A percentile compares a stretch with the other conserved stretches of the same genome.
phyloP scores from a whole-genome alignment of 2,113 vertebrate genomes.

The Vulpes vulpes region DNA sequence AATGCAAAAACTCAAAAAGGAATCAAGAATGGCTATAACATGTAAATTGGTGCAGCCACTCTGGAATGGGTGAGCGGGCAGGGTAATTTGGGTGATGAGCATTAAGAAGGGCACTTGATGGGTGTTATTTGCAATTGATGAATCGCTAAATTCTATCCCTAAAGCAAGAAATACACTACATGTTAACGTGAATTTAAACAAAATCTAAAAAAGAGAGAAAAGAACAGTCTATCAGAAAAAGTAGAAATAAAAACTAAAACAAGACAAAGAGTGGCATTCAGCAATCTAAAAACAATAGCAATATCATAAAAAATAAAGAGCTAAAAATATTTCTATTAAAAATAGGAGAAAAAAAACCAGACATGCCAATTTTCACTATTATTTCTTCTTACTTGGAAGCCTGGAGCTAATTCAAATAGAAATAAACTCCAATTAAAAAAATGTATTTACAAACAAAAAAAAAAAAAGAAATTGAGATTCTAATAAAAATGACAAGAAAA shows the following conservation, averaged over 20 bases:
- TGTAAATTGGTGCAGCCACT: background rate
- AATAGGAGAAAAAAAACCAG: background rate
- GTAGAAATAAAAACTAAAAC: background rate
- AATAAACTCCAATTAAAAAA: no score
- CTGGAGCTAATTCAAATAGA: background rate
- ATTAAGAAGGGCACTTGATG: no score
- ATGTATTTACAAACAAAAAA: background rate
- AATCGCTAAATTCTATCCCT: background rate
- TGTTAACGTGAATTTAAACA: background rate
- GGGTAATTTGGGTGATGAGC: no score
- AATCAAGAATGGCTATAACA: background rate
- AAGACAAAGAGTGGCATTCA: background rate
- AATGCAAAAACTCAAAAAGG: background rate
- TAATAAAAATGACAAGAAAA: background rate
- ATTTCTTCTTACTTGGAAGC: slow-evolving; percentile 38
- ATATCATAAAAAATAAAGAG: slow-evolving; percentile 20
- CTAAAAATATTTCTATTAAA: slow-evolving; percentile 14
- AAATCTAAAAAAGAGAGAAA: background rate
- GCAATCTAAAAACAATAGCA: background rate
- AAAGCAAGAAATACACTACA: background rate
- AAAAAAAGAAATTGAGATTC: background rate
- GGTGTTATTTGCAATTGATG: background rate
- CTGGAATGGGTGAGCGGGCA: background rate
- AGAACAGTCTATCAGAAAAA: background rate
- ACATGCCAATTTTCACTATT: background rate